A percentile compares a stretch with the other conserved stretches of the same genome.
phyloP scores from a whole-genome alignment of 2,113 vertebrate genomes.

The Muntiacus muntjak region DNA sequence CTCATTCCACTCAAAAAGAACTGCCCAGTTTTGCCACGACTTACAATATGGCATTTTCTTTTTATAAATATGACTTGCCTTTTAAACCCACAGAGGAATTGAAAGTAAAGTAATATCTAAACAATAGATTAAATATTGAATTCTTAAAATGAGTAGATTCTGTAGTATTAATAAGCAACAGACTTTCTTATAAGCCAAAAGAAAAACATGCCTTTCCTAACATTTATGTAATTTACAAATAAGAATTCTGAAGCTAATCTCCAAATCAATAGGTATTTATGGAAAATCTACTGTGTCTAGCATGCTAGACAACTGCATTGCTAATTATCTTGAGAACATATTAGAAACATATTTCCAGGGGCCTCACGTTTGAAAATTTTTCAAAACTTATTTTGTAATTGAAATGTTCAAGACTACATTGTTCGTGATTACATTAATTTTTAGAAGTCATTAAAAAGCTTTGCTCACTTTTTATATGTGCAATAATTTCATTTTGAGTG shows the following conservation, averaged over 20 bases:
- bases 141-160: neutral
- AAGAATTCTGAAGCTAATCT: neutral
- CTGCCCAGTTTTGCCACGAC: neutral
- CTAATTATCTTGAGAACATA: neutral
- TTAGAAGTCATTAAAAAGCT: neutral
- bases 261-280: neutral
- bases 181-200: neutral
- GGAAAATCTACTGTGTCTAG: neutral
- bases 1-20: neutral
- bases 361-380: slow-evolving; percentile 21
- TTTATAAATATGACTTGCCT: neutral
- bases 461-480: slow-evolving; percentile 3
- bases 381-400: neutral
- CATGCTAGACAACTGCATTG: neutral
- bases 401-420: neutral
- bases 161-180: neutral
- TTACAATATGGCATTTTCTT: neutral
- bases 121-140: neutral
- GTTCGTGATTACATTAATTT: neutral
- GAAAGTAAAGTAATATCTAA: neutral
- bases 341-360: neutral
- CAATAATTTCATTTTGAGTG: neutral
- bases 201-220: slow-evolving; percentile 16
- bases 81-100: neutral
- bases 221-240: neutral